phyloP scores from a whole-genome alignment of 2,888 invertebrate species.

The Petrolisthes manimaculis region DNA sequence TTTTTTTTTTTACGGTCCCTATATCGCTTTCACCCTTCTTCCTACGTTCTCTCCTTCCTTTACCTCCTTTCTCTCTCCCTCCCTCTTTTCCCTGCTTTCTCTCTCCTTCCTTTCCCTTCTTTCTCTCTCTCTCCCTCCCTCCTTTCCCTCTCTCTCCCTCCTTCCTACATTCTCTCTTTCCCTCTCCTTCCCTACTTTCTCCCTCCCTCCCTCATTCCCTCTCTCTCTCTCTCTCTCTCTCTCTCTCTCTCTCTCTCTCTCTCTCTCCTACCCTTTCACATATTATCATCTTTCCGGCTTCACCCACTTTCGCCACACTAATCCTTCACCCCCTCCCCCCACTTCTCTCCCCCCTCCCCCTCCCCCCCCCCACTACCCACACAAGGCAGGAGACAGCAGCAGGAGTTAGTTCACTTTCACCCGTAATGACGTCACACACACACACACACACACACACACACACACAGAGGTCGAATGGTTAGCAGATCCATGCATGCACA shows the following conservation, averaged over 20 bases:
- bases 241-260: no score
- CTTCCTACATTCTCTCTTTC: not conserved
- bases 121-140: not conserved
- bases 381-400: not conserved
- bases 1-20: no score
- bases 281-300: no score
- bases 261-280: no score
- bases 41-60: no score
- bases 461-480: not conserved
- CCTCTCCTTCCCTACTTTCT: not conserved
- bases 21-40: no score
- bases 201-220: not conserved
- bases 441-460: slow-evolving; percentile 22
- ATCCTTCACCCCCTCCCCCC: not conserved
- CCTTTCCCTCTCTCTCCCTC: not conserved
- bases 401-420: not conserved
- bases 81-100: not conserved
- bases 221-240: no score
- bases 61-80: no score
- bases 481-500: not conserved
- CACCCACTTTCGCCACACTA: not conserved
- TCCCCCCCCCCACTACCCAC: no score
- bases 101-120: not conserved
- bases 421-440: not conserved
- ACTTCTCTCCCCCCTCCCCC: not conserved